Evolutionary conservation across 1,140 invertebrate species (phyloP), one percentile per base, ranked within the genome.

Genomic region (Epicauta chinensis): DNA sequence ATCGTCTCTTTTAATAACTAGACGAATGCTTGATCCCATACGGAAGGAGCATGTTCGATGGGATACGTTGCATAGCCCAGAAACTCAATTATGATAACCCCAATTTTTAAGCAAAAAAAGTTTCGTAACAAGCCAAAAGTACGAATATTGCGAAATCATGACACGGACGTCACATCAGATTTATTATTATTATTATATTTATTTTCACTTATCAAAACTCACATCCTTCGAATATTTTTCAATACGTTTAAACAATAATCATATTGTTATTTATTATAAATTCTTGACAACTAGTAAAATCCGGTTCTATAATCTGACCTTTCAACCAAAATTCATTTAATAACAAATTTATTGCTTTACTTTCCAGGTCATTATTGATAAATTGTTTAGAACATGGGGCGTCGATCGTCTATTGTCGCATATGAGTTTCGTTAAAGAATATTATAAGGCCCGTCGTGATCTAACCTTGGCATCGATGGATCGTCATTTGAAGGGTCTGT

Each of bases 371-470:
- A 73, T 89, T 31, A 60, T 83, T 0, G 70, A 77, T 56, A 81
- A 81, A 42, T 63, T 88, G 2, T 53, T 90, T 2, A 69, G 79
- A 51, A 56, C 65, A 2, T 85, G 82, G 79, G 79, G 81, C 35
- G 73, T 76, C 16, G 70, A 79, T 0, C 79, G 78, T 5, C 70
- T 89, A 17, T 68, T 79, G 23, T 63, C 73, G 2, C 85, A 89
- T 64, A 77, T 83, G 41, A 55, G 68, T 3, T 68, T 67, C 17
- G 79, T 87, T 16, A 73, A 78, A 17, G 65, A 69, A 5, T 85
- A 87, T 62, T 91, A 90, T 64, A 75, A 72, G 50, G 63, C 72
- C 11, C 75, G 83, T 30, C 72, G 85, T n/a, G 82, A 84, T 61
- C 59, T 74, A 3, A 82, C 87, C 47, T 57, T 81, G 0, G 61